Conservation (phyloP, 2,113 vertebrate species). For the Lichenostomus cassidix region DNA sequence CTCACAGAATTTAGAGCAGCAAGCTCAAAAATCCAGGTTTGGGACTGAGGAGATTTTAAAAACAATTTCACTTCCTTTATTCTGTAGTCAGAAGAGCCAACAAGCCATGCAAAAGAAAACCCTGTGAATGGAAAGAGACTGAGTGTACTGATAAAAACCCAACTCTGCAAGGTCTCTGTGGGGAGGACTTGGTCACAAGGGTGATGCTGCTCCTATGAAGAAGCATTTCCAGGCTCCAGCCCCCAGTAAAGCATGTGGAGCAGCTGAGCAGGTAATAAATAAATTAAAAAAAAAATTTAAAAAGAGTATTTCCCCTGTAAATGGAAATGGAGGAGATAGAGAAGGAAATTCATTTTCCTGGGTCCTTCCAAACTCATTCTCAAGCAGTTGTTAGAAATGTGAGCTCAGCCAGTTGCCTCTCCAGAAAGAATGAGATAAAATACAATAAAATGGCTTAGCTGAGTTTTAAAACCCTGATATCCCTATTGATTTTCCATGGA, state of each 20-base stretch:
- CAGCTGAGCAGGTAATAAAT: background rate
- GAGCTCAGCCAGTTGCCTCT: background rate
- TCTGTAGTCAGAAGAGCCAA: background rate
- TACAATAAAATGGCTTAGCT: background rate
- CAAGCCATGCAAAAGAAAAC: background rate
- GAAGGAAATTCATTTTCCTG: background rate
- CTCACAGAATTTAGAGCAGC: background rate
- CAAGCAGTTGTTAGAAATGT: background rate
- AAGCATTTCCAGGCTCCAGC: background rate
- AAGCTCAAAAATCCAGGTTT: background rate
- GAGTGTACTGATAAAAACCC: background rate
- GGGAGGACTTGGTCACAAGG: background rate
- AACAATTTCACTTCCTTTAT: background rate
- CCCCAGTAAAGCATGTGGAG: fast-evolving
- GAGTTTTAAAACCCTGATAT: background rate
- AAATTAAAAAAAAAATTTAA: too few relatives aligned
- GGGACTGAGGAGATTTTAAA: background rate
- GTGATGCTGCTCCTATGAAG: background rate
- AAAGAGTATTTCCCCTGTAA: background rate
- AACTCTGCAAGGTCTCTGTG: background rate
- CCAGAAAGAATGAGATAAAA: background rate
- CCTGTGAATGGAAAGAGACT: background rate
- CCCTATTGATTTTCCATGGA: constrained; percentile 23
- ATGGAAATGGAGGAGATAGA: background rate
- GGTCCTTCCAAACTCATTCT: background rate